Base-by-base conservation (phyloP, 2,888 invertebrate genomes). In the Cheilosia grossa region DNA sequence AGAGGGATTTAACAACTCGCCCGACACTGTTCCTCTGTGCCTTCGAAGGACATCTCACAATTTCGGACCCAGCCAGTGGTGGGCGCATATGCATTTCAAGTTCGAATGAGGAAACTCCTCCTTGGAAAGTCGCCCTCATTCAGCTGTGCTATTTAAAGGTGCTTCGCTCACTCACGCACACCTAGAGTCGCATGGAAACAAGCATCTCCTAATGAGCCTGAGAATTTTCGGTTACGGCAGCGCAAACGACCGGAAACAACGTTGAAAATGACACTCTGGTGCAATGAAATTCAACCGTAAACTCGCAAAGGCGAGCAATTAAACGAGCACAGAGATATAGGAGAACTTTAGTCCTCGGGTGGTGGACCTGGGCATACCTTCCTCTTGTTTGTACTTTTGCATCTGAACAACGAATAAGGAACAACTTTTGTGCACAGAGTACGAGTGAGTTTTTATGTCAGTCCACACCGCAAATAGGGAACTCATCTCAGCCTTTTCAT, bases 121-220 rank as follows among this genome's bases (percentile, higher is more conserved):
- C 42, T 67, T 61, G 61, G 13, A 27, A 30, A 10, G 17, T 30
- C 44, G 13, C 44, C n/a, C 27, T 44, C 7, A 10, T 19, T 17
- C 2, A 9, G 40, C 40, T 6, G 21, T 17, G 2, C 40, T 15
- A 19, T 17, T 27, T 24, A 33, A 49, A 64, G 64, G 64, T 74
- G 56, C 27, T 56, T 42, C 30, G 9, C 61, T 30, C 42, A 51
- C 15, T 4, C 30, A 72, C 59, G 33, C 66, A 40, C 59, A 10
- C 42, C 59, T 53, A 49, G 30, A 54, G 40, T n/a, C 42, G 40
- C 30, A 74, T 44, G 59, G 75, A 70, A 85, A 75, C 83, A 80
- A 81, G 70, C 59, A 70, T 70, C 75, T 70, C 70, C 66, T 85
- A 80, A 85, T 85, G 83, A 80, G 83, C 66, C 81, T 70, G 82